These are phyloP conservation scores for Chiridota heheva DNA, from an alignment of 35 echinoderm and acorn worm species.

Conservation along the genomic window DNA sequence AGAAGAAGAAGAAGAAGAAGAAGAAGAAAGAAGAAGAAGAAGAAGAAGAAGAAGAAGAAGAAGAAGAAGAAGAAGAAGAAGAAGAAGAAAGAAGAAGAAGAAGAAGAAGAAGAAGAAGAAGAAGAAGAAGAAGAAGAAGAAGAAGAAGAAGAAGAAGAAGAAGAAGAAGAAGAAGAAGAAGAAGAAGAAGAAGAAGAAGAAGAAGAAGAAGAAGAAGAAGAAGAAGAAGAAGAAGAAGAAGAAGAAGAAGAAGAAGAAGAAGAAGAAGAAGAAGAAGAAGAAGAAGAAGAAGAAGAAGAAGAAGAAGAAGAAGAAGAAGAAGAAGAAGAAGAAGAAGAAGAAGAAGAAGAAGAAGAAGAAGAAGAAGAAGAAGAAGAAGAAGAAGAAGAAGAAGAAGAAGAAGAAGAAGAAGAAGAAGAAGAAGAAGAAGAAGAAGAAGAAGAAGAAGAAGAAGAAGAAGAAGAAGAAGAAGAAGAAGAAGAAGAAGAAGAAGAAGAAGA, in stretches of 20 bases:
- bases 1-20: neutral
- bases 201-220: neutral
- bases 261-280: neutral
- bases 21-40: neutral
- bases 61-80: neutral
- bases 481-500: neutral
- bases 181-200: neutral
- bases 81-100: neutral
- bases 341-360: neutral
- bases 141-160: neutral
- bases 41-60: neutral
- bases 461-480: neutral
- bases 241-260: neutral
- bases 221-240: neutral
- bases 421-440: neutral
- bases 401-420: neutral
- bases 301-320: neutral
- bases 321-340: neutral
- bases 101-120: neutral
- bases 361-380: neutral
- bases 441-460: neutral
- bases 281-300: neutral
- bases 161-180: neutral
- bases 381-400: neutral
- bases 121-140: neutral